A percentile compares a stretch with the other conserved stretches of the same genome.
Evolutionary conservation across 2,888 invertebrate species (phyloP).

Genomic region (Calliopum simillimum): DNA sequence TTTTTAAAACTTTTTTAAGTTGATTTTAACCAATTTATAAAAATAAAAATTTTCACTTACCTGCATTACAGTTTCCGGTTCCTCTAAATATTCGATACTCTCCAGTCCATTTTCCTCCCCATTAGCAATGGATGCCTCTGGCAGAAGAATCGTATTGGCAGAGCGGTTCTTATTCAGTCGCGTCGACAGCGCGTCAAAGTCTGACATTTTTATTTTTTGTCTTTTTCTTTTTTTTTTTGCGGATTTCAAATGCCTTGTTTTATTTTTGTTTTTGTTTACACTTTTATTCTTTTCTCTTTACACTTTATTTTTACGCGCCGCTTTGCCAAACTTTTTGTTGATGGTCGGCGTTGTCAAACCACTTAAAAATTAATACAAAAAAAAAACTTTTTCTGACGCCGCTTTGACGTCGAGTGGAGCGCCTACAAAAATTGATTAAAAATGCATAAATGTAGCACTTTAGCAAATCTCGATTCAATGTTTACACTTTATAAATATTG

Average conservation of each 20-base stretch:
- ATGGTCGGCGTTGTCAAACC: neutral
- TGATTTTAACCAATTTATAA: no score
- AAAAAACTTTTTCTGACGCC: neutral
- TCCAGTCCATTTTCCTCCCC: conserved; percentile 30
- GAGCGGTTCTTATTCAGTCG: conserved; percentile 14
- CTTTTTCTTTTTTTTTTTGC: conserved; percentile 11
- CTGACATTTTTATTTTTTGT: conserved; percentile 33
- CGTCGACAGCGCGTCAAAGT: conserved; percentile 26
- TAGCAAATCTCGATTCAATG: neutral
- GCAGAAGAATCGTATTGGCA: conserved; percentile 29
- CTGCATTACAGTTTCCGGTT: conserved; percentile 25
- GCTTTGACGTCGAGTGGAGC: neutral
- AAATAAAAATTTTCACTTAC: neutral
- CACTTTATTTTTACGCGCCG: neutral
- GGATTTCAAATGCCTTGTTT: conserved; percentile 20
- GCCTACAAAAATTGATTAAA: no score
- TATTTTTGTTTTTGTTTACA: conserved; percentile 39
- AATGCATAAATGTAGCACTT: neutral
- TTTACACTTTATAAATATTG: neutral
- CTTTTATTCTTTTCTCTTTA: conserved; percentile 10
- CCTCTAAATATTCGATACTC: conserved; percentile 39
- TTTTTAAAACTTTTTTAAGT: no score
- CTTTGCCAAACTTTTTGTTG: conserved; percentile 9
- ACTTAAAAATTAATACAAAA: neutral
- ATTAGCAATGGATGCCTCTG: conserved; percentile 33